Evolutionary conservation across 2,888 invertebrate species (phyloP), one percentile per base, ranked within the genome.

Genomic region (Ectemnius cavifrons): DNA sequence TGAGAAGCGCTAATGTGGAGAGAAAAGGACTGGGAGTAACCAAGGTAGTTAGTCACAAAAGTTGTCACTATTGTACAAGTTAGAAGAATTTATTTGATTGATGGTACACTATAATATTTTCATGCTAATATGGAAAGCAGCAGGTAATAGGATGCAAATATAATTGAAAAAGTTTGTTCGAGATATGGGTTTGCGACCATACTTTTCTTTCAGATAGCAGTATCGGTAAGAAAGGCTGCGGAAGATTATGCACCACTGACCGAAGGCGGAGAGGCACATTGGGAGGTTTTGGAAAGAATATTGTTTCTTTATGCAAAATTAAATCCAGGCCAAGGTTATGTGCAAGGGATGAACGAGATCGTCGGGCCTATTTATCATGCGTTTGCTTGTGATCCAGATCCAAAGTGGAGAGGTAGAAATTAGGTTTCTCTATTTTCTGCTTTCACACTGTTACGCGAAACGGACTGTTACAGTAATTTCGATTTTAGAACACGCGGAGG

Each of bases 301-400:
- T 92, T 99, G 71, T 99, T 99, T 92, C 93, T 99, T 0, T 99
- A 99, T 91, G 98, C 98, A 0, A 99, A 99, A 92, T 93, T 99
- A 14, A 99, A 99, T 92, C 98, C 99, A 0, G 99, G 99, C 0
- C 98, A 99, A 89, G 96, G 98, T 13, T 97, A 97, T 89, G 97
- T 97, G 0, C 97, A 99, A 92, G 99, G 99, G 67, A 99, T 99
- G 99, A 99, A 99, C 92, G 99, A 99, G 92, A 98, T 99, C 85
- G 95, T 99, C 59, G 99, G 99, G 0, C 99, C 99, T 6, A 97
- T 99, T 86, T 99, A 99, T 92, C 98, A 98, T 91, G 96, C 97
- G 0, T 97, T 99, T 91, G 99, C 99, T 6, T 96, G 95, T 23
- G 98, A 99, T 92, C 94, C 96, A 0, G 94, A 97, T 90, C 90